These are phyloP conservation scores for Eptesicus fuscus DNA, from an alignment of 2,113 vertebrate genomes.

Conservation along the genomic window DNA sequence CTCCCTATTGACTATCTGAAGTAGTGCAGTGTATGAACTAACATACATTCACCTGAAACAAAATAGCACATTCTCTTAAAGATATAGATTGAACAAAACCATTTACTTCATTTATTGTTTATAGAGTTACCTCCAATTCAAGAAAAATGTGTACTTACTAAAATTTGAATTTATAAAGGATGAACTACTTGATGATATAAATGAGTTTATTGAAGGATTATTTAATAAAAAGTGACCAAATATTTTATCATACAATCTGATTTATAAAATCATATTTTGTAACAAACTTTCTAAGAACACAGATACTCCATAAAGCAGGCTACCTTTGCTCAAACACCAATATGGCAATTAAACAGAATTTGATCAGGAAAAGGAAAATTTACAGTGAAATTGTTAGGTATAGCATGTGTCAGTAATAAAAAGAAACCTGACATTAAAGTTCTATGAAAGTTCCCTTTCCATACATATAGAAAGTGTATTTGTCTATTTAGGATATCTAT, in stretches of 20 bases:
- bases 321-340: not conserved
- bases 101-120: slow-evolving; percentile 8
- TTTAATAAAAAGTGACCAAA: not conserved
- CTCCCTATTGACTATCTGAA: not conserved
- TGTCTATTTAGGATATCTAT: not conserved
- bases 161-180: slow-evolving; percentile 12
- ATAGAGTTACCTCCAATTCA: not conserved
- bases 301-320: not conserved
- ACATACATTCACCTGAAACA: not conserved
- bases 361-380: slow-evolving; percentile 29
- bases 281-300: not conserved
- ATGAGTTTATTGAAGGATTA: not conserved
- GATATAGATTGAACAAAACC: not conserved
- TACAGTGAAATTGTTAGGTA: not conserved
- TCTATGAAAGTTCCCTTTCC: not conserved
- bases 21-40: not conserved
- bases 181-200: not conserved
- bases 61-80: not conserved
- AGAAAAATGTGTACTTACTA: not conserved
- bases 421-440: slow-evolving; percentile 16
- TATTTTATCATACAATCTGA: not conserved
- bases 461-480: not conserved
- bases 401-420: not conserved
- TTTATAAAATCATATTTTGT: slow-evolving; percentile 12
- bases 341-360: not conserved